phyloP scores from a whole-genome alignment of 2,888 invertebrate species.

The Drosophila macrospina region DNA sequence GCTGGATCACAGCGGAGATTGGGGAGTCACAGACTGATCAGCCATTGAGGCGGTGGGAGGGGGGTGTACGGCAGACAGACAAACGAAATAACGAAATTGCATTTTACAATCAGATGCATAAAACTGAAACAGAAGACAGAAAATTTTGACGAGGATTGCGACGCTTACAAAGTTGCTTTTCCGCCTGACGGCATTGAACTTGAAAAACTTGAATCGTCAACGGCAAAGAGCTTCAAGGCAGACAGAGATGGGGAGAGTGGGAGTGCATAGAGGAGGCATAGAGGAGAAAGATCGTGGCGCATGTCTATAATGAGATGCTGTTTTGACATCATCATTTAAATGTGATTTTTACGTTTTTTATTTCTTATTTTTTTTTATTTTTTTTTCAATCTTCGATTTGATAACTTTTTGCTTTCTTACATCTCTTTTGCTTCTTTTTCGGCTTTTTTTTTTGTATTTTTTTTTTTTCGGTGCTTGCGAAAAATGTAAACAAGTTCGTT shows the following conservation, averaged over 20 bases:
- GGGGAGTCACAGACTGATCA: slow-evolving; percentile 1
- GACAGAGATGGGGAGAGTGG: neutral
- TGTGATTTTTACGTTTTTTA: slow-evolving; percentile 5
- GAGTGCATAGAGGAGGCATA: neutral
- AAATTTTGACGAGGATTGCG: slow-evolving; percentile 36
- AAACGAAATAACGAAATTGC: slow-evolving; percentile 78
- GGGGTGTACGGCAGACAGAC: slow-evolving; percentile 3
- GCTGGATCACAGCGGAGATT: neutral
- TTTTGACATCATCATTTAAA: slow-evolving; percentile 70
- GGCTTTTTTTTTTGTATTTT: slow-evolving; percentile 18
- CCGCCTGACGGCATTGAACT: slow-evolving; percentile 80
- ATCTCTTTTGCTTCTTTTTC: slow-evolving; percentile 16
- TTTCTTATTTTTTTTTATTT: slow-evolving; percentile 29
- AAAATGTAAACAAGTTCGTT: slow-evolving; percentile 78
- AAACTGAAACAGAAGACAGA: slow-evolving; percentile 23
- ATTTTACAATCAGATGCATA: slow-evolving; percentile 57
- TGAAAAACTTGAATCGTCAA: slow-evolving; percentile 64
- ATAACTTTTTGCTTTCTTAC: slow-evolving; percentile 56
- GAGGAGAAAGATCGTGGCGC: slow-evolving; percentile 17
- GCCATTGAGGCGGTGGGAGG: neutral
- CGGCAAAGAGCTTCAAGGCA: slow-evolving; percentile 1
- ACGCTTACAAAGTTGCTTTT: slow-evolving; percentile 55
- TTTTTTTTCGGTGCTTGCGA: slow-evolving; percentile 63
- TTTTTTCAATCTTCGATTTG: slow-evolving; percentile 61
- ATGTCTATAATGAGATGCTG: slow-evolving; percentile 65